Evolutionary conservation across 2,888 invertebrate genomes (phyloP).

Genomic region (Chamaedrilus cognettii): DNA sequence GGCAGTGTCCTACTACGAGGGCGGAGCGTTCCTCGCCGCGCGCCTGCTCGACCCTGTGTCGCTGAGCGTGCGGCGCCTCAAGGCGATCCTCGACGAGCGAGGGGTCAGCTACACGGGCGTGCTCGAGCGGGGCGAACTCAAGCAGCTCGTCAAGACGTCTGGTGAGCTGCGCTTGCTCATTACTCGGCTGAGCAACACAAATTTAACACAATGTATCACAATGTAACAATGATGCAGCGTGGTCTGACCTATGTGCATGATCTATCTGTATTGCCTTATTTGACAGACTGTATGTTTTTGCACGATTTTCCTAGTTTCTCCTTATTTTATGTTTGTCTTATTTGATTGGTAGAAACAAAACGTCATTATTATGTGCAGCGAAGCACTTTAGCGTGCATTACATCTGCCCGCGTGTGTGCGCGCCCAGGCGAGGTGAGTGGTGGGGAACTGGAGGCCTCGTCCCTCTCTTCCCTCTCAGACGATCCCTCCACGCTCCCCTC

Average conservation of each 20-base stretch:
- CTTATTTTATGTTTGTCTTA: too few species aligned
- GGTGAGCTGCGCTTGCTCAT: too few species aligned
- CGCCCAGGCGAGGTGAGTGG: slow-evolving; percentile 53
- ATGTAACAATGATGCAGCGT: too few species aligned
- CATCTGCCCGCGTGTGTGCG: too few species aligned
- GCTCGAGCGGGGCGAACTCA: slow-evolving; percentile 59
- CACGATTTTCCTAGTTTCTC: too few species aligned
- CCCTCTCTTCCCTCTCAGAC: slow-evolving; percentile 22
- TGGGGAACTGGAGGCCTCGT: slow-evolving; percentile 49
- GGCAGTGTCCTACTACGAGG: slow-evolving; percentile 56
- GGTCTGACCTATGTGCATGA: too few species aligned
- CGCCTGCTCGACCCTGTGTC: slow-evolving; percentile 58
- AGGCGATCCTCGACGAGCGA: slow-evolving; percentile 58
- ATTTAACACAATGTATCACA: too few species aligned
- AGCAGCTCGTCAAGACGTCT: slow-evolving; percentile 56
- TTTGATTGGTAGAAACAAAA: too few species aligned
- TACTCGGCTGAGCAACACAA: too few species aligned
- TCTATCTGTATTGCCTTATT: too few species aligned
- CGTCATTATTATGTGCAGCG: not conserved
- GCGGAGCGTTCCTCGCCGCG: slow-evolving; percentile 50
- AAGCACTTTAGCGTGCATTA: not conserved
- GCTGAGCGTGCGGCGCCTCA: slow-evolving; percentile 58
- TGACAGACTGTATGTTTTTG: too few species aligned
- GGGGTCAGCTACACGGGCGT: slow-evolving; percentile 59
- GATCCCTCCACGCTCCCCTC: not conserved